These are phyloP conservation scores for Tupaia chinensis DNA, from an alignment of 2,113 vertebrate species.

Conservation along the genomic window DNA sequence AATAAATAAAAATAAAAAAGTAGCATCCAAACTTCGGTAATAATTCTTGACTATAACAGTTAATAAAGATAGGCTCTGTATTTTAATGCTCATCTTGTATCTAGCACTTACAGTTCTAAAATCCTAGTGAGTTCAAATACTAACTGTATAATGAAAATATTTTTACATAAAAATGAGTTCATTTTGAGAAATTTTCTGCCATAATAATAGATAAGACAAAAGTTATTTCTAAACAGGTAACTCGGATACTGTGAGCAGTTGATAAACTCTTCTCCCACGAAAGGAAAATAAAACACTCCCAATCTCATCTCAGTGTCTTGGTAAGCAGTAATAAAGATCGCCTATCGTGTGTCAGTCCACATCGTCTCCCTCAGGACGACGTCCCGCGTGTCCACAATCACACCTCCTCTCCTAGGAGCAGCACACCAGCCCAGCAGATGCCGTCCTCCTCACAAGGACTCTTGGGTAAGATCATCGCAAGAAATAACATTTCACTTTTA, in stretches of 20 bases:
- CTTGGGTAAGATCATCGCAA: background rate
- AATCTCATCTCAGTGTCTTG: background rate
- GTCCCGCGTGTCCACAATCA: background rate
- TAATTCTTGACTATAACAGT: background rate
- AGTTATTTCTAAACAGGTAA: background rate
- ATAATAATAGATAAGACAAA: conserved; percentile 43
- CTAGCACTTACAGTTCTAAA: conserved; percentile 39
- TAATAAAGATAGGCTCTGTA: conserved; percentile 32
- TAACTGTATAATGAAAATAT: conserved; percentile 52
- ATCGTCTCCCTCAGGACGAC: accelerated
- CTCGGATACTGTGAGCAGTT: background rate
- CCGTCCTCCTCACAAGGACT: background rate
- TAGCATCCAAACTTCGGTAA: background rate
- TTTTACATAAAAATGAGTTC: conserved; percentile 67
- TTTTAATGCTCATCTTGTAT: background rate
- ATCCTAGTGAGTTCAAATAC: conserved; percentile 55
- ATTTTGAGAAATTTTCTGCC: conserved; percentile 16
- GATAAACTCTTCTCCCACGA: conserved; percentile 10
- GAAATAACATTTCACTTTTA: background rate
- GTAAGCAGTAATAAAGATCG: background rate
- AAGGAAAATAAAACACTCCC: background rate
- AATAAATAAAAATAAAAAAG: background rate
- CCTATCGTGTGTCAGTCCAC: background rate
- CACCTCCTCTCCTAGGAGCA: background rate
- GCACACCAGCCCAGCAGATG: accelerated